Base-by-base conservation (phyloP, 2,888 invertebrate species). In the Thymelicus lineola region DNA sequence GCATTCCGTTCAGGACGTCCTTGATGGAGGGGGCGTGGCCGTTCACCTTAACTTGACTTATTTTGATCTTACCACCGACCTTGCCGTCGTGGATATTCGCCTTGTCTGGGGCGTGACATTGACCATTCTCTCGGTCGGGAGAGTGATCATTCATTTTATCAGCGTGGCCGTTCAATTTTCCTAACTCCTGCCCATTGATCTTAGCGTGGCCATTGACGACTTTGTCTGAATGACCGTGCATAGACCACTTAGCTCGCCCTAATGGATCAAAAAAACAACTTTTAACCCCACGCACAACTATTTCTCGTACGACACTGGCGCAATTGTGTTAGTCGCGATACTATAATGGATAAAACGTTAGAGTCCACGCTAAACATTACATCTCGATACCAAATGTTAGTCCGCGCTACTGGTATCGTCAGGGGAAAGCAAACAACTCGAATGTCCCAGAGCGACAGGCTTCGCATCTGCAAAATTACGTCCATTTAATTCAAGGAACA, bases 391-490 rank as follows among this genome's bases (percentile, higher is more conserved):
- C 66, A 69, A 69, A 81, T 79, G 79, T 85, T 84, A 81, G 78
- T 85, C 83, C 84, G 76, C 81, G 83, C 79, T 83, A 86, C 80
- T 79, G 75, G 86, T 83, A 81, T 81, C 86, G 81, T 89, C 84
- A 72, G 83, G 82, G 75, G 86, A 79, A 82, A 78, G 75, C 76
- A 83, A 80, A 86, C 86, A 84, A 80, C 77, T 79, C 72, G 77
- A 84, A 83, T 82, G 82, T 84, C 83, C 88, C 84, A 86, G 82
- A 82, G 80, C 81, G 79, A 84, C 80, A 79, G 80, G 83, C 76
- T 84, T 84, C 81, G 85, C 67, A 91, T 91, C 91, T 92, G 91
- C 73, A 92, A 92, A 90, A 87, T 87, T 82, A 88, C 75, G 76
- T 73, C 63, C 72, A 61, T 78, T 81, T 79, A 79, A 77, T 77